These are phyloP conservation scores for Clarias fuscus DNA, from an alignment of 2,797 vertebrate genomes.

Conservation along the genomic window DNA sequence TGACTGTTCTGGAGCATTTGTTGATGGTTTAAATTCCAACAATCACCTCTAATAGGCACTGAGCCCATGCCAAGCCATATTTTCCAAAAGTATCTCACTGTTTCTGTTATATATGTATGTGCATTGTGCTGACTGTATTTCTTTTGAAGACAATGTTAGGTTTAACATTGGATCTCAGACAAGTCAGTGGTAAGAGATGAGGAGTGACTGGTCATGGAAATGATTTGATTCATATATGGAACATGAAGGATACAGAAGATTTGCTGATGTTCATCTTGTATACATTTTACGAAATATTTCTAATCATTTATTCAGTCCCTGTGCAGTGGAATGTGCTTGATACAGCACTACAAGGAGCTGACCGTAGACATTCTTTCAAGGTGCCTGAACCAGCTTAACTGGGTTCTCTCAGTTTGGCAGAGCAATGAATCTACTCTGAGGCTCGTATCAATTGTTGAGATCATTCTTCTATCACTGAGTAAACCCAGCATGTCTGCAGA, in stretches of 20 bases:
- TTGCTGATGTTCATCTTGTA: not conserved
- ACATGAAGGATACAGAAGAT: not conserved
- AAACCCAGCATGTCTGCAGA: not conserved
- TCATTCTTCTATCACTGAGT: not conserved
- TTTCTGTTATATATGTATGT: not conserved
- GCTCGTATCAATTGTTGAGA: not conserved
- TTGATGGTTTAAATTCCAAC: not conserved
- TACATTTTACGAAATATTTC: not conserved
- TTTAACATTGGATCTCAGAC: not conserved
- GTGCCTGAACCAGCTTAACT: not conserved
- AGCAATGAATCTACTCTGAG: not conserved
- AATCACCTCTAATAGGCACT: not conserved
- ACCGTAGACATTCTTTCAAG: not conserved
- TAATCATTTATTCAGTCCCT: not conserved
- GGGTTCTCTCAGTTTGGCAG: not conserved
- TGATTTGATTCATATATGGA: not conserved
- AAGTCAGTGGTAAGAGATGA: constrained; percentile 1
- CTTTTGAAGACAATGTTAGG: not conserved
- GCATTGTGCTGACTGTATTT: too few relatives aligned
- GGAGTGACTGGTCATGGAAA: not conserved
- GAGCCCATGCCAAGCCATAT: not conserved
- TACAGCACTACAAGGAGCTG: not conserved
- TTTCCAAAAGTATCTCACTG: not conserved
- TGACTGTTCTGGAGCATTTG: not conserved
- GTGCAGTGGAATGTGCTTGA: not conserved